Evolutionary conservation across 53 echinoderm and acorn worm species (phyloP), one percentile per base, ranked within the genome.

Genomic region (Echinometra lucunter): DNA sequence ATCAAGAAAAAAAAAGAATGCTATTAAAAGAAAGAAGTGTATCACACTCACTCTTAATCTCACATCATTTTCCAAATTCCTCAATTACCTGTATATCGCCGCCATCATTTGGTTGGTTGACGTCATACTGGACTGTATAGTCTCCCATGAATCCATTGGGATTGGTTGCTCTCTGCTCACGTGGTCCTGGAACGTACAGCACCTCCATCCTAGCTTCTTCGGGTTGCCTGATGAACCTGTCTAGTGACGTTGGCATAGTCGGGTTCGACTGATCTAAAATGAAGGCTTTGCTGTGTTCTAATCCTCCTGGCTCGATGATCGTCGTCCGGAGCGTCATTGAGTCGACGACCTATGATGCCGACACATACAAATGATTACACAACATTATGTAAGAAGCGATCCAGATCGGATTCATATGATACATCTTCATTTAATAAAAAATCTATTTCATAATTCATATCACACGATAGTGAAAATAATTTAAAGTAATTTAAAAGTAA

Each of bases 241-340:
- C 81, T 16, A 96, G 93, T 16, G 83, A 91, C 17, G 85, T 70
- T 47, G 92, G 92, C 11, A 60, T 93, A 19, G 95, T 88, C 25
- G 90, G 88, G 40, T 81, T 72, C 40, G 95, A 95, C 67, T 89
- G 92, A 72, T 96, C 96, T 1, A 55, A 49, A 37, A 96, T 69
- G 80, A 92, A 94, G 21, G 95, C 96, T 44, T 97, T 78, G 69
- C 92, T 95, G 23, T 81, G 53, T 2, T 58, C 49, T 56, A 98
- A 90, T 37, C 98, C 98, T 32, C 94, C 95, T 0, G 98, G 98
- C 44, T 98, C 98, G 27, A 95, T 94, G 58, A 98, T 94, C 30
- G 74, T 95, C 35, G 96, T 94, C 12, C 92, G 94, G 30, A 98
- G 87, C 32, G 30, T 92, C 60, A 98, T 88, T 12, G 95, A 66